phyloP scores from a whole-genome alignment of 2,113 vertebrate species.

The Phalacrocorax brasilianus region DNA sequence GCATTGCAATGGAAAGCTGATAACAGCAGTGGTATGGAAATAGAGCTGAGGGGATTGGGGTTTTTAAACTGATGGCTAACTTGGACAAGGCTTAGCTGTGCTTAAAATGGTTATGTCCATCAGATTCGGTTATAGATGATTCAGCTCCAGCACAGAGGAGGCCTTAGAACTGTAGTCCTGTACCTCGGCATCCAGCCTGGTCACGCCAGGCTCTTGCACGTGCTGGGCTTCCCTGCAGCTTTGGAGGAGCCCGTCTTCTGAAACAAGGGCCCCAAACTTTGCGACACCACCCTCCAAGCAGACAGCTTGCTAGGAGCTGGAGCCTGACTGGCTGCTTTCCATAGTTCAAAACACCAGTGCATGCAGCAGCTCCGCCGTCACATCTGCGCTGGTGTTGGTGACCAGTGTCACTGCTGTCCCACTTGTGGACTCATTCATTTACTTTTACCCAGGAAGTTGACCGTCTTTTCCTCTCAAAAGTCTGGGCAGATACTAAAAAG shows the following conservation, averaged over 20 bases:
- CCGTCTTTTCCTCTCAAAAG: neutral
- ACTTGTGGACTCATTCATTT: neutral
- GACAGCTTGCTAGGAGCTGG: neutral
- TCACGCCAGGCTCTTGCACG: accelerated
- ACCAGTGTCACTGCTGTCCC: neutral
- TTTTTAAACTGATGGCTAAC: constrained; percentile 49
- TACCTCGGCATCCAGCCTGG: neutral
- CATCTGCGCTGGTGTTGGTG: neutral
- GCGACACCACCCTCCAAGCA: accelerated
- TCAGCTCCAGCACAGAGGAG: neutral
- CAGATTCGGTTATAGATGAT: neutral
- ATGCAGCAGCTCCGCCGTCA: neutral
- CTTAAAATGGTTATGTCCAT: constrained; percentile 48
- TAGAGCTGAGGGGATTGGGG: constrained; percentile 37
- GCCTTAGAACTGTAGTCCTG: neutral
- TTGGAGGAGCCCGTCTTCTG: neutral
- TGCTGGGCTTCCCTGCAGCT: neutral
- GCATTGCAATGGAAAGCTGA: constrained; percentile 37
- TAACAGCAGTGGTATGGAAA: neutral
- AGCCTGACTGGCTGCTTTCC: neutral
- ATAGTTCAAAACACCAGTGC: accelerated
- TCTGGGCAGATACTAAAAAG: neutral
- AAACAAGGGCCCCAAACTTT: accelerated
- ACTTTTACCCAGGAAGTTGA: accelerated
- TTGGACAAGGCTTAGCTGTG: constrained; percentile 32